A percentile compares a stretch with the other conserved stretches of the same genome.
phyloP scores from a whole-genome alignment of 1,140 invertebrate species.

The Pantala flavescens region DNA sequence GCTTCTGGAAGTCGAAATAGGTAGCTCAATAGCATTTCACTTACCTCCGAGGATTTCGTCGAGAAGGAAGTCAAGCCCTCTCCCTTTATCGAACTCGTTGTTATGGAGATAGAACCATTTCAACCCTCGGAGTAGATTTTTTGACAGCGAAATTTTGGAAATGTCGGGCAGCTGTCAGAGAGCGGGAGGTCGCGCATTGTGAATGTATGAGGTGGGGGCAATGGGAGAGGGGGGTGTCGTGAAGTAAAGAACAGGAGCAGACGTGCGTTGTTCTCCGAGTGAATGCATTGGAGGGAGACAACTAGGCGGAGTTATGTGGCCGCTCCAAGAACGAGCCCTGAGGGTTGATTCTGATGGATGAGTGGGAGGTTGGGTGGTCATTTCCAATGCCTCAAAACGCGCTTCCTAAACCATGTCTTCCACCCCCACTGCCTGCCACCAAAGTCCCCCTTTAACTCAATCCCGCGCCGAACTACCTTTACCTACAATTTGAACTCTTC shows the following conservation, averaged over 20 bases:
- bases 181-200: not conserved
- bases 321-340: not conserved
- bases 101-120: not conserved
- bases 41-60: too few relatives aligned
- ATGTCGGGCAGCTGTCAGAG: not conserved
- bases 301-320: not conserved
- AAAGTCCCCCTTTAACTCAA: too few relatives aligned
- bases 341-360: constrained; percentile 8
- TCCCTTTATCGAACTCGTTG: not conserved
- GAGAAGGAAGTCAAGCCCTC: too few relatives aligned
- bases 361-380: not conserved
- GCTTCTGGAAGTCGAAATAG: too few relatives aligned
- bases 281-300: not conserved
- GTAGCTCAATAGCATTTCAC: too few relatives aligned
- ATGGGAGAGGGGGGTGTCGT: too few relatives aligned
- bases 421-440: too few relatives aligned
- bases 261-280: constrained; percentile 3
- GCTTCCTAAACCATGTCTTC: too few relatives aligned
- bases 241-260: not conserved
- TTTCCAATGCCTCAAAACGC: not conserved
- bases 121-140: constrained; percentile 1
- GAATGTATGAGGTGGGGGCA: not conserved
- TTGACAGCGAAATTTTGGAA: not conserved
- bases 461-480: too few relatives aligned
- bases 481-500: too few relatives aligned